Base-by-base conservation (phyloP, 2,113 vertebrate genomes). In the Aspiorhynchus laticeps region DNA sequence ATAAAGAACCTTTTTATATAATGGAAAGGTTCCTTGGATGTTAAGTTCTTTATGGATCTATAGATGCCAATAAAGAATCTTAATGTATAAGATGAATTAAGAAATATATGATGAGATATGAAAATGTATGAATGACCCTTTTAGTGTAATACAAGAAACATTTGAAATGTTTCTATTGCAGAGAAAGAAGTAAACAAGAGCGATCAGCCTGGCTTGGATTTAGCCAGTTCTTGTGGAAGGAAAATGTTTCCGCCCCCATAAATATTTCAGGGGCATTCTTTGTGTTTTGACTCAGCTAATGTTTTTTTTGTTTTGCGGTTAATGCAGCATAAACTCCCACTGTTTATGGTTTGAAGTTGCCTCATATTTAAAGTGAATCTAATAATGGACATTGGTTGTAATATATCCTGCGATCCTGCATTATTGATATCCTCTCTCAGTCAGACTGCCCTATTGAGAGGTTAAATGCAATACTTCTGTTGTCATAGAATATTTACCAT, bases 381-480 rank as follows among this genome's bases (percentile, higher is more conserved):
- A 91, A 93, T 89, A 89, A 87, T 87, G 85, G 87, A 85, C 88
- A 85, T 87, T 88, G 85, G 85, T 88, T 87, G 90, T 88, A 91
- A 90, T 90, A 80, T 88, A 90, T 89, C 86, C 88, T 38, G 82
- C 61, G 75, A 83, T 51, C 73, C 56, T 91, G 87, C 86, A 91
- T 91, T 91, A 92, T 91, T 92, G 87, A 93, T 93, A 85, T 43
- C 86, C 89, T 83, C 87, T 88, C 75, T 90, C 81, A 90, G 86
- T 90, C 90, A 79, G 86, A 83, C 80, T 59, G 86, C 84, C 85
- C 90, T 90, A 91, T 89, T 86, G 91, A 91, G 88, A 91, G 90
- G 89, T 91, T 94, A 91, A 90, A 91, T 88, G 87, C 90, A 90
- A 90, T 90, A 89, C 88, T 90, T 91, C 85, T 91, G 86, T 93